Evolutionary conservation across 1,140 invertebrate species (phyloP), one percentile per base, ranked within the genome.

Genomic region (Magallana ariakensis): DNA sequence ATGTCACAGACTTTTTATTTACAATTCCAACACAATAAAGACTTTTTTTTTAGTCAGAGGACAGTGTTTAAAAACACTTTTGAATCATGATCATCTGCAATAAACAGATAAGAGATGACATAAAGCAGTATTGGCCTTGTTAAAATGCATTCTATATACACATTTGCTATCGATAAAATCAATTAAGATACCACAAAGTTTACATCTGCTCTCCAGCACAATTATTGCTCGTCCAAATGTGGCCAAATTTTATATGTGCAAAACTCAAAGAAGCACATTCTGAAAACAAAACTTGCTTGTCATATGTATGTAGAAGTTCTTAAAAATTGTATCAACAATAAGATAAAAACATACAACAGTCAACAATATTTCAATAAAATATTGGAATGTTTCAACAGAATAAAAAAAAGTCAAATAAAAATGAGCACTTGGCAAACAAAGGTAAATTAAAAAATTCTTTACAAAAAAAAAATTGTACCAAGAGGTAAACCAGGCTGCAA

Each of bases 81-180:
- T 75, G 66, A 75, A 75, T 33, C 66, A 75, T 26, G 66, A 22
- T 75, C 22, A 26, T 75, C 66, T 75, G 66, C 66, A 75, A 75
- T 75, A 75, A 75, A 75, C 66, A 75, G 66, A 75, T 26, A 46
- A 22, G 8, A 60, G 58, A 16, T 60, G 62, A 26, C 19, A 33
- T 26, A 75, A 75, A 75, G 66, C 66, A 75, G 66, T 33, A 75
- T 75, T 26, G 13, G 33, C 33, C 13, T 75, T 75, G 66, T 26
- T 75, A 75, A 75, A 75, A 75, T 75, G 66, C 66, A 75, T 75
- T 75, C 66, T 75, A 75, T 75, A 75, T 75, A 75, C 66, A 75
- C 11, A 26, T 75, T 26, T 22, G 19, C 6, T 46, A 46, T 26
- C 66, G 9, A 75, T 26, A 11, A 75, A 75, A 33, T 75, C 33